phyloP scores from a whole-genome alignment of 2,797 vertebrate genomes.

The Paramormyrops hopkinsi region DNA sequence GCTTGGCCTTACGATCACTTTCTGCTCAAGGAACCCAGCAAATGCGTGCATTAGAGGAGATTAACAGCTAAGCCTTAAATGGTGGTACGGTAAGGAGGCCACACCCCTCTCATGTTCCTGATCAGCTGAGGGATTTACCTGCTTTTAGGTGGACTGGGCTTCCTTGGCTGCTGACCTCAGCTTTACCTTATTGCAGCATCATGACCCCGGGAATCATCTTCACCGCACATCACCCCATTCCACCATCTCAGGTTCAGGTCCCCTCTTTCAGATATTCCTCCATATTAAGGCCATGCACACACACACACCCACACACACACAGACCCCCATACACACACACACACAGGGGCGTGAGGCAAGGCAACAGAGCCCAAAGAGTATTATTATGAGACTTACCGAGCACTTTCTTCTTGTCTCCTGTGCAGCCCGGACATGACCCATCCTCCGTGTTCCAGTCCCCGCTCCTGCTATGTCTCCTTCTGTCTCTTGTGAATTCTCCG shows the following conservation, averaged over 20 bases:
- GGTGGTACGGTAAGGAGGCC: background rate
- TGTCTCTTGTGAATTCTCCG: no score
- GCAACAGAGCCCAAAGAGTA: background rate
- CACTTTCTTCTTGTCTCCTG: no score
- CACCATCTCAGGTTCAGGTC: background rate
- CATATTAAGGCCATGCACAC: background rate
- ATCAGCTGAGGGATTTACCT: background rate
- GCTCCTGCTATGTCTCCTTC: no score
- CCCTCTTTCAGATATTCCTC: background rate
- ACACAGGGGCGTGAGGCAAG: background rate
- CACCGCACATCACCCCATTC: background rate
- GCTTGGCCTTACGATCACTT: background rate
- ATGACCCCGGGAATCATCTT: background rate
- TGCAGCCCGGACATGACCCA: no score
- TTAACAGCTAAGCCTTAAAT: conserved; percentile 11
- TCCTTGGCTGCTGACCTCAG: conserved; percentile 33
- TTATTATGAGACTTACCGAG: background rate
- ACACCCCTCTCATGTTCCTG: background rate
- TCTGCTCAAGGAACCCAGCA: conserved; percentile 10
- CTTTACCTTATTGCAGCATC: conserved; percentile 23
- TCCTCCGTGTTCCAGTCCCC: no score
- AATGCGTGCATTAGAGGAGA: conserved; percentile 13
- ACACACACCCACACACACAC: background rate
- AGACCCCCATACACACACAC: background rate
- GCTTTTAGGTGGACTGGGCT: conserved; percentile 23